phyloP scores from a whole-genome alignment of 2,888 invertebrate genomes.

The Tigriopus californicus region DNA sequence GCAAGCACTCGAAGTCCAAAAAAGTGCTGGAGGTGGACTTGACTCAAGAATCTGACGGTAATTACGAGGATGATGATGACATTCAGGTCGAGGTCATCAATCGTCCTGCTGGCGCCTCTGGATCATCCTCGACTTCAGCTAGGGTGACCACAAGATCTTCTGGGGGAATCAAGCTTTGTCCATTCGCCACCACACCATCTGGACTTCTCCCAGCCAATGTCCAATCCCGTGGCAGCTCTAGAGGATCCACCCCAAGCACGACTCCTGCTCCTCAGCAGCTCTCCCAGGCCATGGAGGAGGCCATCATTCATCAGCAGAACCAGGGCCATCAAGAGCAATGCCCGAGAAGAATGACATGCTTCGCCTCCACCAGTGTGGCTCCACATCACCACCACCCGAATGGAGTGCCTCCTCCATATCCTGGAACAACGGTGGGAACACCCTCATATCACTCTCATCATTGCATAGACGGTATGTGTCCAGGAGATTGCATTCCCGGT shows the following conservation, averaged over 20 bases:
- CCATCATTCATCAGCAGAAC: not conserved
- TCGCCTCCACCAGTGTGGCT: not conserved
- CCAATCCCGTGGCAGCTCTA: not conserved
- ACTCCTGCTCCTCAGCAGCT: not conserved
- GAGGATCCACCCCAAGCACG: not conserved
- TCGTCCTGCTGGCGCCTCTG: not conserved
- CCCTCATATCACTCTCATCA: not conserved
- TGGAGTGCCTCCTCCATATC: not conserved
- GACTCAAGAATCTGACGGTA: constrained; percentile 34
- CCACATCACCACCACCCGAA: too few relatives aligned
- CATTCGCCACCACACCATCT: constrained; percentile 3
- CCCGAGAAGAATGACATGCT: not conserved
- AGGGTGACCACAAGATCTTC: not conserved
- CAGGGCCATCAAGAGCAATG: constrained; percentile 1
- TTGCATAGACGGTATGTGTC: not conserved
- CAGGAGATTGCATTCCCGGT: not conserved
- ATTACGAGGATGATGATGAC: constrained; percentile 11
- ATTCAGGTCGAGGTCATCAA: not conserved
- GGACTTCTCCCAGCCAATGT: constrained; percentile 3
- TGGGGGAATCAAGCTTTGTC: not conserved
- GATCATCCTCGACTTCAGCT: not conserved
- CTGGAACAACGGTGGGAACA: not conserved
- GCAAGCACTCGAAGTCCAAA: constrained; percentile 21
- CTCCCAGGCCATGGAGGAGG: too few relatives aligned
- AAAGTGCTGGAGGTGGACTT: constrained; percentile 38